These are phyloP conservation scores for Morus bassanus DNA, from an alignment of 2,797 vertebrate species.

Conservation along the genomic window DNA sequence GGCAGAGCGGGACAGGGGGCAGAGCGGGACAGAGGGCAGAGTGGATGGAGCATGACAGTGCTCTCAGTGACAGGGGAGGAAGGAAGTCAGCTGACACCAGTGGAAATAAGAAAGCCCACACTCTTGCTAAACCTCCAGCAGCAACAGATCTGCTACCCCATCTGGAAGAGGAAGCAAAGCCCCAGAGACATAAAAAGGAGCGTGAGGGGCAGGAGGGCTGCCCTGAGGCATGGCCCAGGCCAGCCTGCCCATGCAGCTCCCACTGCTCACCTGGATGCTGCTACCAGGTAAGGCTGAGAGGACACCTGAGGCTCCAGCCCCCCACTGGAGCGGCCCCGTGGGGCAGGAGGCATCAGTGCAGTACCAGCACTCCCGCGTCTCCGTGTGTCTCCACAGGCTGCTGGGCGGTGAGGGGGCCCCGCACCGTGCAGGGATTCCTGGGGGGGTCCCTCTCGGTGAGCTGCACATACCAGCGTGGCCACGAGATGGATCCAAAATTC, in stretches of 20 bases:
- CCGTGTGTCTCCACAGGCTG: not conserved
- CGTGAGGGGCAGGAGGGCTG: not conserved
- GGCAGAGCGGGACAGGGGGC: accelerated
- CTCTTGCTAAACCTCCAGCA: not conserved
- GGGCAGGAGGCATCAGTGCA: accelerated
- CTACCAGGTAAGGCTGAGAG: not conserved
- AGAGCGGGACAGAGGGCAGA: accelerated
- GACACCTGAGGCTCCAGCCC: accelerated
- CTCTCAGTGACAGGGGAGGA: not conserved
- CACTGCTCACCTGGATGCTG: not conserved
- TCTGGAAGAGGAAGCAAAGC: not conserved
- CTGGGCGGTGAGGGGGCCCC: accelerated
- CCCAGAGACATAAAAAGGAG: not conserved
- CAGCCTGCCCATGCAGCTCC: not conserved
- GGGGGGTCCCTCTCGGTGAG: not conserved
- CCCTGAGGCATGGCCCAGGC: accelerated
- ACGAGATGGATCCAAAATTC: accelerated
- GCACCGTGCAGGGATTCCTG: accelerated
- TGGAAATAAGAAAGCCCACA: accelerated
- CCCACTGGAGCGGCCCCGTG: accelerated
- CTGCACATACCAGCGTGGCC: accelerated
- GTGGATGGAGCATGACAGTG: accelerated
- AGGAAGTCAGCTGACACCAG: not conserved
- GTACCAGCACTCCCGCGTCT: not conserved
- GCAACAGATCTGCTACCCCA: accelerated